Evolutionary conservation across 2,888 invertebrate genomes (phyloP).

Genomic region (Aelia acuminata): DNA sequence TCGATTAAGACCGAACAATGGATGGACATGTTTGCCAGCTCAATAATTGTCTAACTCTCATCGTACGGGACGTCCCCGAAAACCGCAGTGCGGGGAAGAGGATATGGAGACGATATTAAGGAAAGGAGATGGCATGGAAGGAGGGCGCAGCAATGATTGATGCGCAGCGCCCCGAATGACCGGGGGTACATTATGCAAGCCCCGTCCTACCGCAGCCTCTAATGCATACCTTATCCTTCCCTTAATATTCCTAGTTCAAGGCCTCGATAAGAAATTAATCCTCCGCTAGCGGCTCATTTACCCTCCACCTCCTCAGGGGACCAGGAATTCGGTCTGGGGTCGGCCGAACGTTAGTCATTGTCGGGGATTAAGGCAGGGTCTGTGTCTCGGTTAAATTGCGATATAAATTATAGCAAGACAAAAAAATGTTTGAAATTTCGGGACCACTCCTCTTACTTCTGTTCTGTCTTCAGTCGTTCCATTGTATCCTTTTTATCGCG

Average conservation of each 20-base stretch:
- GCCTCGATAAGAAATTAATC: conserved; percentile 54
- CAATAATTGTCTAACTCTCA: background rate
- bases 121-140: background rate
- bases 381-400: background rate
- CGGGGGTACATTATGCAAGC: conserved; percentile 43
- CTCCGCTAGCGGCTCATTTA: background rate
- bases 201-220: background rate
- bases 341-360: background rate
- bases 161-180: background rate
- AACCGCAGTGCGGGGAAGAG: background rate
- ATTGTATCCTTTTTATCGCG: no score
- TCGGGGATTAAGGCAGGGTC: background rate
- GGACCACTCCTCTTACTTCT: no score
- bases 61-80: background rate
- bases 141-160: conserved; percentile 15
- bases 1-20: background rate
- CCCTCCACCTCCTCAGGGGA: background rate
- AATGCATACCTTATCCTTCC: conserved; percentile 45
- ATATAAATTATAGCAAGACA: no score
- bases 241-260: conserved; percentile 48
- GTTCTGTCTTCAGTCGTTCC: no score
- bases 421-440: no score
- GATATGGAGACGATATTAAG: conserved; percentile 37
- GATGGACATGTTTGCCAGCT: background rate
- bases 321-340: conserved; percentile 10